A percentile compares a stretch with the other conserved stretches of the same genome.
phyloP scores from a whole-genome alignment of 92 coral and sea anemone genomes.

The Phenganax subtilis region DNA sequence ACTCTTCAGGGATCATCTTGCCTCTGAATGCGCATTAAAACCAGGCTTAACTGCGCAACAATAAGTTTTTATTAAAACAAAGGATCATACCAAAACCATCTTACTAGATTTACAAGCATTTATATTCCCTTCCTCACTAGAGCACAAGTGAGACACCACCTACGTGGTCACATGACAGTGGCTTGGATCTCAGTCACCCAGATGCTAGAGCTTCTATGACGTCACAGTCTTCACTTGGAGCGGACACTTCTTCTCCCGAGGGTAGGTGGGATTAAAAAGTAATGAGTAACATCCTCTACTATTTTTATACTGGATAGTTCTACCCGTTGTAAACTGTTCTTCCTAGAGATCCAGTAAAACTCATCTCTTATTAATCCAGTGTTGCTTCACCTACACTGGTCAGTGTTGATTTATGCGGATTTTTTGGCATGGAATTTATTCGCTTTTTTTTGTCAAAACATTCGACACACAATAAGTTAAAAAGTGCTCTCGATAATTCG shows the following conservation, averaged over 20 bases:
- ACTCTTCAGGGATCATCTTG: too few relatives aligned
- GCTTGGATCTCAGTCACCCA: slow-evolving; percentile 14
- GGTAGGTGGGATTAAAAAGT: not conserved
- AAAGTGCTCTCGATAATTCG: not conserved
- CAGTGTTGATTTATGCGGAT: not conserved
- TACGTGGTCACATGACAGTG: slow-evolving; percentile 34
- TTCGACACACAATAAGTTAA: not conserved
- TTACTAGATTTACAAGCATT: not conserved
- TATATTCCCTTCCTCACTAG: not conserved
- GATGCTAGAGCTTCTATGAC: slow-evolving; percentile 38
- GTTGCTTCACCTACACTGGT: not conserved
- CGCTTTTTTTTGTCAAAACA: slow-evolving; percentile 2
- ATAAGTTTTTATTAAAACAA: not conserved
- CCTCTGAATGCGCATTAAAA: too few relatives aligned
- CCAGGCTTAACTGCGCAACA: too few relatives aligned
- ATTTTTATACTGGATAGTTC: not conserved
- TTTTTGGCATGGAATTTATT: not conserved
- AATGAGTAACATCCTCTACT: not conserved
- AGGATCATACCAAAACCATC: not conserved
- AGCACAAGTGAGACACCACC: slow-evolving; percentile 25
- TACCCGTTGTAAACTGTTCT: too few relatives aligned
- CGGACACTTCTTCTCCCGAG: slow-evolving; percentile 34
- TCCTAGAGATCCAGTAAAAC: too few relatives aligned
- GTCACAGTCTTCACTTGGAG: slow-evolving; percentile 27
- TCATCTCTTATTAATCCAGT: too few relatives aligned